These are phyloP conservation scores for Eupithecia vulgata DNA, from an alignment of 2,888 invertebrate species.

Conservation along the genomic window DNA sequence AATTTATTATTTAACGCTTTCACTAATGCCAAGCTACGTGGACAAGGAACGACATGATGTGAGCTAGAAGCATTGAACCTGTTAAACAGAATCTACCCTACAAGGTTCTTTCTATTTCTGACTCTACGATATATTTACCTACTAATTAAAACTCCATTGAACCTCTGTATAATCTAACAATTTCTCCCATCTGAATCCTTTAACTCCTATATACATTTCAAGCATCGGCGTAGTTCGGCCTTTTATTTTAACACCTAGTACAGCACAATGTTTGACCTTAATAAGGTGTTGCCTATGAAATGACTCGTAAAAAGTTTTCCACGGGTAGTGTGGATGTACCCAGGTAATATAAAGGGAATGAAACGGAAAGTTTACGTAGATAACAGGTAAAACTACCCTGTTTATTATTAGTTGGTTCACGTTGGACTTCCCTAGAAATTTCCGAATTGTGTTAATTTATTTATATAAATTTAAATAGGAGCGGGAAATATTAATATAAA, in stretches of 20 bases:
- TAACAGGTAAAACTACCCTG: neutral
- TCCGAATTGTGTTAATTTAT: conserved; percentile 2
- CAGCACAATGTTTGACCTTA: conserved; percentile 58
- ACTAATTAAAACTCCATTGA: neutral
- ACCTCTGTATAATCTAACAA: neutral
- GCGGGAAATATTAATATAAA: neutral
- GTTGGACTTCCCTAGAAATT: neutral
- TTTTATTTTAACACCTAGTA: neutral
- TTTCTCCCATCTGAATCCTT: neutral
- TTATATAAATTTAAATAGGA: conserved; percentile 2
- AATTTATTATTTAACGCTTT: too few relatives aligned
- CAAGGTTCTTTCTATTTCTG: neutral
- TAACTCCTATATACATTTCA: neutral
- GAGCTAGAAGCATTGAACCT: too few relatives aligned
- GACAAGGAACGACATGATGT: too few relatives aligned
- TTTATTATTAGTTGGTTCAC: neutral
- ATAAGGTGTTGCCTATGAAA: conserved; percentile 58
- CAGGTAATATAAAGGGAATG: neutral
- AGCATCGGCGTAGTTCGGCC: neutral
- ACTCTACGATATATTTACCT: neutral
- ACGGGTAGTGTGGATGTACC: neutral
- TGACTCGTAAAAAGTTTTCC: conserved; percentile 55
- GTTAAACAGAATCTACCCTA: neutral
- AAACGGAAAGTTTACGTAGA: neutral
- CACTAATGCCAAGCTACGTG: too few relatives aligned